Evolutionary conservation across 2,797 vertebrate genomes (phyloP).

Genomic region (Acrossocheilus fasciatus): DNA sequence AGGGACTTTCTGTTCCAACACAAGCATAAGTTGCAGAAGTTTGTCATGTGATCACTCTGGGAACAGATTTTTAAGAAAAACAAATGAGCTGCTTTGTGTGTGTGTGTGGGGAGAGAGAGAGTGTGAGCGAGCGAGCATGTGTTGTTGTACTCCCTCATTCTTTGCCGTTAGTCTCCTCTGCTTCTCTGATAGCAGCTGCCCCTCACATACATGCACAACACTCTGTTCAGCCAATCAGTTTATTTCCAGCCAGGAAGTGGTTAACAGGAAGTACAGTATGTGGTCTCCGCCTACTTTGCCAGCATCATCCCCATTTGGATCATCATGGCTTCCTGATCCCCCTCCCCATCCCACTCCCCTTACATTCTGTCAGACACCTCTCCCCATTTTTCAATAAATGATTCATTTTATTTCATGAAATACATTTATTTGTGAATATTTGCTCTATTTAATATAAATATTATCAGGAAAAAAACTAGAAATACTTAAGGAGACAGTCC

Average conservation of each 20-base stretch:
- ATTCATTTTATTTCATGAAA: neutral
- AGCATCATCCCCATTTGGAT: constrained; percentile 54
- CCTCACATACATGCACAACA: neutral
- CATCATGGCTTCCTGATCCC: constrained; percentile 28
- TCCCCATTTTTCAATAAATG: neutral
- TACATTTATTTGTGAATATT: neutral
- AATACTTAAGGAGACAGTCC: neutral
- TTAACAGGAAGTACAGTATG: constrained; percentile 57
- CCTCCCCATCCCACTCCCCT: constrained; percentile 9
- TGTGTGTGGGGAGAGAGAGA: neutral
- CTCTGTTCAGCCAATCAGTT: constrained; percentile 22
- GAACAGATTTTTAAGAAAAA: constrained; percentile 32
- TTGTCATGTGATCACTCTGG: constrained; percentile 26
- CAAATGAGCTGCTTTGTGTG: neutral
- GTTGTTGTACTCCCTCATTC: constrained; percentile 1
- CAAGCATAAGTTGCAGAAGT: constrained; percentile 19
- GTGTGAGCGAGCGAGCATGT: neutral
- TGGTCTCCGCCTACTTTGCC: constrained; percentile 55
- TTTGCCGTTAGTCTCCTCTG: constrained; percentile 15
- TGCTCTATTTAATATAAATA: neutral
- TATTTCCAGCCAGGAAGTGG: constrained; percentile 33
- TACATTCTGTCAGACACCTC: neutral
- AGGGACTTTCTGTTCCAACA: constrained; percentile 33
- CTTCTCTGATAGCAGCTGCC: constrained; percentile 10
- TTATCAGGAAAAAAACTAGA: neutral